Percentiles rank a stretch among this genome's conserved stretches.
phyloP scores from a whole-genome alignment of 2,113 vertebrate genomes.

The Anthoscopus minutus region DNA sequence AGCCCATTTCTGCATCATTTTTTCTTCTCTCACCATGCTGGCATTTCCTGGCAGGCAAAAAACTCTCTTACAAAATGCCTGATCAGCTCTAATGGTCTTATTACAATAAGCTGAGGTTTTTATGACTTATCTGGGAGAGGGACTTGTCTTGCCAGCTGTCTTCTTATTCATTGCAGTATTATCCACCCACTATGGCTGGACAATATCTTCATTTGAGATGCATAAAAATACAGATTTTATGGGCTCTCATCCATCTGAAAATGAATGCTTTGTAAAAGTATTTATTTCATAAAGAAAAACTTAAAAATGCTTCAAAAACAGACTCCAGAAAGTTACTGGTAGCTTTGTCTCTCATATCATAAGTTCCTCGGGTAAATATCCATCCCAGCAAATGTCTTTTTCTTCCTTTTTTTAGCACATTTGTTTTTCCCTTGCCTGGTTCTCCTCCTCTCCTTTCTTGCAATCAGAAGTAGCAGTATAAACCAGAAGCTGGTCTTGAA shows the following conservation, averaged over 20 bases:
- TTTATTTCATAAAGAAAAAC: background rate
- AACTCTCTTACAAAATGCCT: conserved; percentile 1
- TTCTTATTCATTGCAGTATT: background rate
- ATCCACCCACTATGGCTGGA: background rate
- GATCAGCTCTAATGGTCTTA: background rate
- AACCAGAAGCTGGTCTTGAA: background rate
- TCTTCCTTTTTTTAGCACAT: background rate
- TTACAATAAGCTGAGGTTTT: background rate
- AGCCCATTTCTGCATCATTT: background rate
- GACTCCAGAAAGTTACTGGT: background rate
- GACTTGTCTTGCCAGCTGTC: background rate
- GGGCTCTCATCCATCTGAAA: background rate
- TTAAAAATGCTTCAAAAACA: background rate
- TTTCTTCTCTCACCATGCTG: background rate
- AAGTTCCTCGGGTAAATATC: background rate
- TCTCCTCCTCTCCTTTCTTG: conserved; percentile 2
- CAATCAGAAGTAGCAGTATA: conserved; percentile 26
- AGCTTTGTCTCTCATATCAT: background rate
- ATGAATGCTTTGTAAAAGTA: background rate
- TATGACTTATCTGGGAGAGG: background rate
- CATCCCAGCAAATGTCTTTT: background rate
- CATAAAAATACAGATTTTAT: conserved; percentile 12
- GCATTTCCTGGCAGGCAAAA: background rate
- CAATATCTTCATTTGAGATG: conserved; percentile 5
- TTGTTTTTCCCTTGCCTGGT: conserved; percentile 13